phyloP scores from a whole-genome alignment of 2,797 vertebrate species.

The Anas bahamensis region DNA sequence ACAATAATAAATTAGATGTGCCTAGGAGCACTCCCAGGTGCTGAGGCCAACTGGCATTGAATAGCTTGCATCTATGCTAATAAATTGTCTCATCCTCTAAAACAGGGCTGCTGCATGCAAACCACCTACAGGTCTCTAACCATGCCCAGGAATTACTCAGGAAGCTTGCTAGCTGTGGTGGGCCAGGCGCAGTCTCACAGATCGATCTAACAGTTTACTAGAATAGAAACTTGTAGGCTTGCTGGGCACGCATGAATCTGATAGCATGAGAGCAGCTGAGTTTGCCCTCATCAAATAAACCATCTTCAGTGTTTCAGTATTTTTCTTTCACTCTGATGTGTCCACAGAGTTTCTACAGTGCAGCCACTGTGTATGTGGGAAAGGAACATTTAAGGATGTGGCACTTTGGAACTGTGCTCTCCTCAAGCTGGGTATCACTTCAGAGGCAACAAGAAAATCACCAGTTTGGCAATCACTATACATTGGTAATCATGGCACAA shows the following conservation, averaged over 20 bases:
- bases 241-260: accelerated
- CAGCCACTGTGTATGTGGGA: accelerated
- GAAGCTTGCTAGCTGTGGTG: accelerated
- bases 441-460: neutral
- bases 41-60: constrained; percentile 18
- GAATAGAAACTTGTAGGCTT: neutral
- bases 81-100: neutral
- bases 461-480: neutral
- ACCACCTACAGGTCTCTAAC: neutral
- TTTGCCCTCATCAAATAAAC: neutral
- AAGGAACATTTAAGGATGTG: neutral
- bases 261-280: neutral
- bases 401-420: neutral
- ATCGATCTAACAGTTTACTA: accelerated
- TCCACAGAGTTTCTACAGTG: neutral
- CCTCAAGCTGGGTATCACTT: neutral
- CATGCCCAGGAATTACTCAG: neutral
- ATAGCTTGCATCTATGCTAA: neutral
- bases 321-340: neutral
- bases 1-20: neutral
- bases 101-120: neutral
- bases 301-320: neutral
- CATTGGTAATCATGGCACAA: neutral
- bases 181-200: neutral
- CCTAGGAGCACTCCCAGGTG: neutral